Conservation (phyloP, 2,797 vertebrate genomes). For the Strix occidentalis region DNA sequence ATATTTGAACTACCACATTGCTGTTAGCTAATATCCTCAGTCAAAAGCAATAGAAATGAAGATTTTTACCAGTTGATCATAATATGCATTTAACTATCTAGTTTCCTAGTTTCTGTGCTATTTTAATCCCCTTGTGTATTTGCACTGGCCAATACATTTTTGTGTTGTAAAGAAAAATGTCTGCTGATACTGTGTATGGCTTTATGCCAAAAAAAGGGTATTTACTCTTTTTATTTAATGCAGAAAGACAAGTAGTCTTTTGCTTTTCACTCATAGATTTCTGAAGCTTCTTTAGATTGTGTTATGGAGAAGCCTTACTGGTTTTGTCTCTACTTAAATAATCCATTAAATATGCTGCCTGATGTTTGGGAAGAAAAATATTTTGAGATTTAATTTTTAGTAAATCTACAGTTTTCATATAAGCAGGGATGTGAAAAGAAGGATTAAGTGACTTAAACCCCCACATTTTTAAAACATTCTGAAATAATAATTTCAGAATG, state of each 20-base stretch:
- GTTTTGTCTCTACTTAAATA: background rate
- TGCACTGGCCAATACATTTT: background rate
- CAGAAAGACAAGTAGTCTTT: background rate
- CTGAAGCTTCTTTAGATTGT: background rate
- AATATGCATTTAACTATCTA: constrained; percentile 34
- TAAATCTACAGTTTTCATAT: too few relatives aligned
- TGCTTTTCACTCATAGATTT: background rate
- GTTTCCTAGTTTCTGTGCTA: background rate
- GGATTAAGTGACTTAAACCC: background rate
- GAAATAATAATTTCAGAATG: background rate
- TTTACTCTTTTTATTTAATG: background rate
- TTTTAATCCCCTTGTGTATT: constrained; percentile 24
- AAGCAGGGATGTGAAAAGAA: background rate
- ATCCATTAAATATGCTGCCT: background rate
- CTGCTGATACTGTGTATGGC: background rate
- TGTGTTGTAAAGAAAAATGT: background rate
- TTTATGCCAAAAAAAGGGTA: background rate
- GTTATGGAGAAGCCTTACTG: background rate
- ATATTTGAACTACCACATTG: constrained; percentile 26
- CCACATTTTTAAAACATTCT: background rate
- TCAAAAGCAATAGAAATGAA: background rate
- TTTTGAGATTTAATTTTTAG: background rate
- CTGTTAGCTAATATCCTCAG: background rate
- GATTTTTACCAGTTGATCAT: constrained; percentile 40
- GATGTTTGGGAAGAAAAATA: background rate